Evolutionary conservation across 2,797 vertebrate genomes (phyloP).

Genomic region (Odontamblyopus lacepedii): DNA sequence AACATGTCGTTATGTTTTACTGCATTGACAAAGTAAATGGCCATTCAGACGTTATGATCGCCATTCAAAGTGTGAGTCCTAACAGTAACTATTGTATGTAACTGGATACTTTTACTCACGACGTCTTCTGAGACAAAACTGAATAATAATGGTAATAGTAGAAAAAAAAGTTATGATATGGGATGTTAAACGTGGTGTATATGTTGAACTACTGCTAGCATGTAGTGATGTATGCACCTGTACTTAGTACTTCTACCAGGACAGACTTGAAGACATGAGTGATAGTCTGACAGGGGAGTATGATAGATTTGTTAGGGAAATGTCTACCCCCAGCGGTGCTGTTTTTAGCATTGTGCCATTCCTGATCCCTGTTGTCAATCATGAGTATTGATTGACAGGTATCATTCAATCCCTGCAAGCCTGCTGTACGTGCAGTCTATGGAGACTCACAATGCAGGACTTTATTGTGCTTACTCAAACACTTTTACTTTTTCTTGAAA

Average conservation of each 20-base stretch:
- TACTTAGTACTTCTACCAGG: neutral
- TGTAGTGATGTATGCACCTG: no score
- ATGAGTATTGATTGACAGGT: slow-evolving; percentile 4
- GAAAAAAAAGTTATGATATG: neutral
- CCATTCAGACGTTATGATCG: slow-evolving; percentile 53
- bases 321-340: neutral
- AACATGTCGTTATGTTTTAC: slow-evolving; percentile 79
- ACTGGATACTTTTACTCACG: neutral
- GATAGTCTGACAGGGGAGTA: neutral
- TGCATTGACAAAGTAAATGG: slow-evolving; percentile 70
- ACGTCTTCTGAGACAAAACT: neutral
- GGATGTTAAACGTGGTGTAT: neutral
- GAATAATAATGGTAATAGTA: neutral
- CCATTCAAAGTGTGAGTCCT: slow-evolving; percentile 30
- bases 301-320: slow-evolving; percentile 6
- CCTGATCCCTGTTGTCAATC: slow-evolving; percentile 3
- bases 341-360: neutral
- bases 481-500: neutral
- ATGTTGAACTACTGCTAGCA: neutral
- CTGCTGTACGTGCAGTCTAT: neutral
- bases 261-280: neutral
- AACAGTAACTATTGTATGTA: slow-evolving; percentile 39
- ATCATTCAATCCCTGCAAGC: slow-evolving; percentile 3
- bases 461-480: neutral
- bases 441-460: neutral